phyloP scores from a whole-genome alignment of 1,140 invertebrate genomes.

The Papilio polyxenes region DNA sequence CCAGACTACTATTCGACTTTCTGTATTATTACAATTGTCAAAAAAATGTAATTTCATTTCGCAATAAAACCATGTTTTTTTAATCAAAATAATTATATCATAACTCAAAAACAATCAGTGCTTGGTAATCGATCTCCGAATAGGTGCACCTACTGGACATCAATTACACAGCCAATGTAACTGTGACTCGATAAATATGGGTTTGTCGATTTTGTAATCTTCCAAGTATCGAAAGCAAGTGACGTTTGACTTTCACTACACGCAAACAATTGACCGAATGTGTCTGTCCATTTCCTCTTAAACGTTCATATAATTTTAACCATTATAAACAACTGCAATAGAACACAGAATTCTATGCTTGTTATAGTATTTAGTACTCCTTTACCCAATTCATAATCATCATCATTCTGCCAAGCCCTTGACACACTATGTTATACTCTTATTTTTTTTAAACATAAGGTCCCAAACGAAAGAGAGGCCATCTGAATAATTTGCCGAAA shows the following conservation, averaged over 20 bases:
- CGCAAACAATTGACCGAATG: conserved; percentile 31
- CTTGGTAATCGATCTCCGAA: neutral
- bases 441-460: too few species aligned
- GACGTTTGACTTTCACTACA: conserved; percentile 54
- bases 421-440: too few species aligned
- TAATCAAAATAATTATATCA: too few species aligned
- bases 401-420: too few species aligned
- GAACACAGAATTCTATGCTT: neutral
- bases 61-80: too few species aligned
- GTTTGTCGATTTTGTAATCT: conserved; percentile 50
- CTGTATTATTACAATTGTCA: too few species aligned
- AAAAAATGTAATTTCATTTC: too few species aligned
- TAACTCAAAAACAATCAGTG: too few species aligned
- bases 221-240: conserved; percentile 55
- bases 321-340: neutral
- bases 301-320: conserved; percentile 33
- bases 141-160: neutral
- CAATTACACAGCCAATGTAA: conserved; percentile 20
- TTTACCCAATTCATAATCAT: too few species aligned
- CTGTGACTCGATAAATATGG: conserved; percentile 30
- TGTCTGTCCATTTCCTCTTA: conserved; percentile 15
- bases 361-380: neutral
- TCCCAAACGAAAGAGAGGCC: too few species aligned
- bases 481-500: too few species aligned
- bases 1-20: too few species aligned